Evolutionary conservation across 2,113 vertebrate species (phyloP).

Genomic region (Empidonax alnorum): DNA sequence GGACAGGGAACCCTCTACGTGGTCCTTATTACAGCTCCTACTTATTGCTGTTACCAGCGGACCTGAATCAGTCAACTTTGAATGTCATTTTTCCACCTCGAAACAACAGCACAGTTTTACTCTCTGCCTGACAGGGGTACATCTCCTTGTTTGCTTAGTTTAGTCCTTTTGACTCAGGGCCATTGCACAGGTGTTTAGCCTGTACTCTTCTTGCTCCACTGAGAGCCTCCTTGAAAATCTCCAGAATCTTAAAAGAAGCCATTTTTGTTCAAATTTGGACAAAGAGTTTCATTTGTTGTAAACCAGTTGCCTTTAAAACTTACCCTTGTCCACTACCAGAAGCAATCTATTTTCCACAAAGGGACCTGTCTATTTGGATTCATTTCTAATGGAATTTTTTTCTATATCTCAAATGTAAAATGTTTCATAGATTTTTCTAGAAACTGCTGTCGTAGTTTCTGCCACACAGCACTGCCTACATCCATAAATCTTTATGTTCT

Average conservation of each 20-base stretch:
- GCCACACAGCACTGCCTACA: neutral
- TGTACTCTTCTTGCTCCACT: neutral
- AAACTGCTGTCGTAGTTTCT: conserved; percentile 15
- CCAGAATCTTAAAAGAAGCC: neutral
- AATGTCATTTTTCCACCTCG: neutral
- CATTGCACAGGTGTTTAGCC: neutral
- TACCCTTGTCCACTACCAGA: neutral
- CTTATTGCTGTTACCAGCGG: neutral
- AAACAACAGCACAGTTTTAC: neutral
- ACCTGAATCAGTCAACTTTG: neutral
- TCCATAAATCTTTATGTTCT: conserved; percentile 48
- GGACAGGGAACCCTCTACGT: neutral
- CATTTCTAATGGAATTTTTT: neutral
- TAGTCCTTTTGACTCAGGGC: neutral
- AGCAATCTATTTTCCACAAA: neutral
- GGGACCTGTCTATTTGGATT: neutral
- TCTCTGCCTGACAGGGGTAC: neutral
- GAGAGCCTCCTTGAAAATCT: neutral
- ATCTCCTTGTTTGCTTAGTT: neutral
- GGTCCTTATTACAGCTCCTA: neutral
- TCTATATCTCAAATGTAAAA: neutral
- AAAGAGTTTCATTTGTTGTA: neutral
- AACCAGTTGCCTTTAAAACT: neutral
- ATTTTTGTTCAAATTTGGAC: neutral
- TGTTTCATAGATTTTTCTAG: conserved; percentile 16